These are phyloP conservation scores for Pardalotus punctatus DNA, from an alignment of 2,113 vertebrate species.

Conservation along the genomic window DNA sequence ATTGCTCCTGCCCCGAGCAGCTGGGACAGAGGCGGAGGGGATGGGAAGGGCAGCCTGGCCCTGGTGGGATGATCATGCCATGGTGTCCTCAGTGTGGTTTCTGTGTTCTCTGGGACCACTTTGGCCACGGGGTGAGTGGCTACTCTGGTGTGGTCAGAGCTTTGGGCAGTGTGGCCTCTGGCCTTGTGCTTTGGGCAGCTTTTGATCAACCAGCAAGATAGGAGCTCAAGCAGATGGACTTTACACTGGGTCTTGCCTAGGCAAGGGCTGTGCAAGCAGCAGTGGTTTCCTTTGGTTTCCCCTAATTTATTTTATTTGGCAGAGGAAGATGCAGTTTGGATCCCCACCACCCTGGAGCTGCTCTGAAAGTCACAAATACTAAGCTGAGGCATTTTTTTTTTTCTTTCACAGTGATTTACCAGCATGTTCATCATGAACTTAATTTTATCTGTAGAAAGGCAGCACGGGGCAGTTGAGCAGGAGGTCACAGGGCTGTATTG, in stretches of 20 bases:
- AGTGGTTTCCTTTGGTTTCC: constrained; percentile 15
- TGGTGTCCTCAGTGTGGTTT: accelerated
- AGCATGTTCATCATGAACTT: accelerated
- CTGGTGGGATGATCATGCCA: not conserved
- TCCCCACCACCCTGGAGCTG: not conserved
- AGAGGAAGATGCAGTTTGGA: not conserved
- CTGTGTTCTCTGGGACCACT: not conserved
- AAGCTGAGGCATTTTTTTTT: not conserved
- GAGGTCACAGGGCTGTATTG: not conserved
- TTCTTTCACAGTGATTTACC: not conserved
- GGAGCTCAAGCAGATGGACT: not conserved
- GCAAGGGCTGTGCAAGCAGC: not conserved
- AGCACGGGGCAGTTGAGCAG: not conserved
- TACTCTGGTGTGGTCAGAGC: not conserved
- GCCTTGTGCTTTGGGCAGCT: not conserved
- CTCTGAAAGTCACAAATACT: not conserved
- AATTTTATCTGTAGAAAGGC: not conserved
- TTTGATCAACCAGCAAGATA: not conserved
- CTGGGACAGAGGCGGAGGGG: not conserved
- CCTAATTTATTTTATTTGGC: not conserved
- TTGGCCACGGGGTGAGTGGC: not conserved
- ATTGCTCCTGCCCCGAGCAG: accelerated
- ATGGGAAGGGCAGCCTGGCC: not conserved
- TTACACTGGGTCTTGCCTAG: not conserved
- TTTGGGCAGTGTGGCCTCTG: not conserved